A percentile compares a stretch with the other conserved stretches of the same genome.
phyloP scores from a whole-genome alignment of 2,888 invertebrate species.

The Drosophila tripunctata region DNA sequence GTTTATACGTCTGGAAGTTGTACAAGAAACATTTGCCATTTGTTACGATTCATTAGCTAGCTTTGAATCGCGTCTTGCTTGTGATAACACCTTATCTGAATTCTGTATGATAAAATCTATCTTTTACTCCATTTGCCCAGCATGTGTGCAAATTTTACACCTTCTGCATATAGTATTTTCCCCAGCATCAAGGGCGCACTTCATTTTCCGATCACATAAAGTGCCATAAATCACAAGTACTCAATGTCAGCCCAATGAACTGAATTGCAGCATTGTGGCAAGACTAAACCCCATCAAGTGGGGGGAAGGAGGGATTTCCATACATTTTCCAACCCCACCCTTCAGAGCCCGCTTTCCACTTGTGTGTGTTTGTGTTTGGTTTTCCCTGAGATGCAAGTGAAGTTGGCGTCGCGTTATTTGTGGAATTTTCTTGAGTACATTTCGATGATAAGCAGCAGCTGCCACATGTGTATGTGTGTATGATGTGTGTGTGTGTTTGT shows the following conservation, averaged over 20 bases:
- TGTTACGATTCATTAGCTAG: too few relatives aligned
- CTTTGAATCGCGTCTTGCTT: too few relatives aligned
- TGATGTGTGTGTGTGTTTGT: neutral
- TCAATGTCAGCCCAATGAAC: constrained; percentile 79
- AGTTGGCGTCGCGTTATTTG: constrained; percentile 72
- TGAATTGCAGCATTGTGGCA: constrained; percentile 44
- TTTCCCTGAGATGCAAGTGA: constrained; percentile 52
- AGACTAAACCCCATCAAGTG: constrained; percentile 5
- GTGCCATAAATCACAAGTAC: constrained; percentile 75
- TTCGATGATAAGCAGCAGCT: constrained; percentile 74
- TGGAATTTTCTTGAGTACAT: constrained; percentile 77
- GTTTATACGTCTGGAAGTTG: too few relatives aligned
- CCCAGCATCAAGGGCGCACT: constrained; percentile 1
- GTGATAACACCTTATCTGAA: neutral
- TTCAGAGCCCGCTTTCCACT: neutral
- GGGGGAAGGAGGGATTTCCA: neutral
- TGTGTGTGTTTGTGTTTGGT: neutral
- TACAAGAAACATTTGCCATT: too few relatives aligned
- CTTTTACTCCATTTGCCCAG: neutral
- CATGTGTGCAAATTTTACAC: constrained; percentile 25
- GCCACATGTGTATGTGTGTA: neutral
- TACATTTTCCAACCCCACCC: neutral
- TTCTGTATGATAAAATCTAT: neutral
- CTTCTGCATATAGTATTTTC: constrained; percentile 20
- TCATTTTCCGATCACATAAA: constrained; percentile 26